Conservation (phyloP, 2,888 invertebrate genomes). For the Ypsolopha scabrella region DNA sequence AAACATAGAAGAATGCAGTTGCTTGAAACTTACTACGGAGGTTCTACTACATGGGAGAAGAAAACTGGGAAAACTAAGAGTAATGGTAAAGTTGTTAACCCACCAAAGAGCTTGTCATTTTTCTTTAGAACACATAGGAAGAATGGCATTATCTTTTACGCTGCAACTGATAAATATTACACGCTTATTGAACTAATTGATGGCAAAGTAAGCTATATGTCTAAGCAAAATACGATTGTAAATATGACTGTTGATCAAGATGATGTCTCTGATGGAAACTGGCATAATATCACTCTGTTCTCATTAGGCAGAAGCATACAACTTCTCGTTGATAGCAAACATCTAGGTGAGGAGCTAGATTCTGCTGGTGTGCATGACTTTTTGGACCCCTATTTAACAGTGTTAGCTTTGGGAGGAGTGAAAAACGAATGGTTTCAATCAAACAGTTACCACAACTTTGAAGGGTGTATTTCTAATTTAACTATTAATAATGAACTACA, state of each 20-base stretch:
- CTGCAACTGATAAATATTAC: constrained; percentile 89
- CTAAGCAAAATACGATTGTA: constrained; percentile 81
- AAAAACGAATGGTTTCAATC: constrained; percentile 72
- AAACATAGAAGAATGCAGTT: constrained; percentile 89
- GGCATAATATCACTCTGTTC: constrained; percentile 89
- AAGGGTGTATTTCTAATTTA: constrained; percentile 92
- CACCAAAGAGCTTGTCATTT: constrained; percentile 81
- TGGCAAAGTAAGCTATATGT: constrained; percentile 84
- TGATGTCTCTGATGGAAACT: constrained; percentile 82
- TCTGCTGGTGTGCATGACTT: constrained; percentile 91
- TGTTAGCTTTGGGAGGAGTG: constrained; percentile 84
- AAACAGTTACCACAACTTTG: constrained; percentile 74
- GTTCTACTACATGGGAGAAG: constrained; percentile 77
- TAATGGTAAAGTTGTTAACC: constrained; percentile 43
- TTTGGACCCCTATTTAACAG: constrained; percentile 88
- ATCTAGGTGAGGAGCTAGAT: constrained; percentile 88
- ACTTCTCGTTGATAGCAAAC: constrained; percentile 76
- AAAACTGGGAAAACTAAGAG: constrained; percentile 38
- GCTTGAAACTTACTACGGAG: constrained; percentile 81
- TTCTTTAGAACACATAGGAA: constrained; percentile 84
- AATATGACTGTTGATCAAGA: constrained; percentile 81
- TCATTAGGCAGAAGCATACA: constrained; percentile 78
- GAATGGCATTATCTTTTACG: constrained; percentile 86
- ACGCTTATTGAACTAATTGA: constrained; percentile 83
- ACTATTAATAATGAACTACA: constrained; percentile 90